Evolutionary conservation across 2,113 vertebrate genomes (phyloP).

Genomic region (Phrynosoma blainvillii): DNA sequence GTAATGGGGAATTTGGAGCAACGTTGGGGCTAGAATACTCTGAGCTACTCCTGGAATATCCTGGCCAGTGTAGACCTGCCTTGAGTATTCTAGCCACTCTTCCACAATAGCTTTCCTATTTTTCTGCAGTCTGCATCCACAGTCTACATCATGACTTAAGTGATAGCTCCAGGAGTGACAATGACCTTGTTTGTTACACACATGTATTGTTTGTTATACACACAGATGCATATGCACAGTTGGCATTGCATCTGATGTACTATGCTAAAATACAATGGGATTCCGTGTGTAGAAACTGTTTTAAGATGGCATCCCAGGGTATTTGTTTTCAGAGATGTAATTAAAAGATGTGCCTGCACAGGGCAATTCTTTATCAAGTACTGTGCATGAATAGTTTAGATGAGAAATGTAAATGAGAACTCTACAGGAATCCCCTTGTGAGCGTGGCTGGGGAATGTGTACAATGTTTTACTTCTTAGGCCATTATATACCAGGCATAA

Average conservation of each 20-base stretch:
- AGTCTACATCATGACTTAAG: neutral
- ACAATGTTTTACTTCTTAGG: slow-evolving; percentile 2
- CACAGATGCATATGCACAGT: neutral
- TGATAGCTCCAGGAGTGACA: neutral
- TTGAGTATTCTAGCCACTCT: neutral
- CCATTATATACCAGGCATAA: neutral
- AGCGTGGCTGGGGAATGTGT: neutral
- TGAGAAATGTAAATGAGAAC: slow-evolving; percentile 26
- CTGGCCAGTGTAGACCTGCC: too few species aligned
- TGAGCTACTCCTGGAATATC: too few species aligned
- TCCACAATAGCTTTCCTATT: neutral
- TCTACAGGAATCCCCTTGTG: slow-evolving; percentile 26
- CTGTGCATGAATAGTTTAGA: neutral
- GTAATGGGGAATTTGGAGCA: too few species aligned
- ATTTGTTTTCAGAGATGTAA: slow-evolving; percentile 40
- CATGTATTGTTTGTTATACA: neutral
- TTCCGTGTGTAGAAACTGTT: neutral
- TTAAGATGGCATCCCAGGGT: slow-evolving; percentile 15
- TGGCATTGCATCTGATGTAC: neutral
- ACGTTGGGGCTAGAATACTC: too few species aligned
- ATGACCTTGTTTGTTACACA: neutral
- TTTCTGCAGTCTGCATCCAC: neutral
- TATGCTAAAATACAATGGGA: neutral
- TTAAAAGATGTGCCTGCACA: slow-evolving; percentile 4
- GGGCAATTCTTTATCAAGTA: slow-evolving; percentile 12